Conservation (phyloP, 2,888 invertebrate species). For the Apodemia duryi region DNA sequence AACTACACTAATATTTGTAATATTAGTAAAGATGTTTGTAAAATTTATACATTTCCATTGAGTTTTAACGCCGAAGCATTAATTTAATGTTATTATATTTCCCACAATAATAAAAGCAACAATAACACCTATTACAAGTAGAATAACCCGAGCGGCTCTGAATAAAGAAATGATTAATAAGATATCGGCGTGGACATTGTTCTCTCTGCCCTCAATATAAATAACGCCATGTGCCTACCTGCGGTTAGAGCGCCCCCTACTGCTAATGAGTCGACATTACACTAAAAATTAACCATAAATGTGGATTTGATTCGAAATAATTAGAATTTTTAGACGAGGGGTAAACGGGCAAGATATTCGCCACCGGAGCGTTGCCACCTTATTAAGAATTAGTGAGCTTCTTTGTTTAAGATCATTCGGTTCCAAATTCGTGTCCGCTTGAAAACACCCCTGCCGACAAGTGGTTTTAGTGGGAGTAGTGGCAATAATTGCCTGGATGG, state of each 20-base stretch:
- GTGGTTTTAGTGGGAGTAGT: too few relatives aligned
- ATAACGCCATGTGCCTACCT: constrained; percentile 55
- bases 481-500: too few relatives aligned
- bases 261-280: constrained; percentile 58
- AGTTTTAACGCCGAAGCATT: neutral
- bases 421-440: too few relatives aligned
- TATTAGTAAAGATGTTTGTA: too few relatives aligned
- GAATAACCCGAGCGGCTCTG: constrained; percentile 46
- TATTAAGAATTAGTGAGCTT: too few relatives aligned
- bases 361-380: too few relatives aligned
- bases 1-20: too few relatives aligned
- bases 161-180: constrained; percentile 66
- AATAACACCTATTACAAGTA: constrained; percentile 21
- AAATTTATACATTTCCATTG: neutral
- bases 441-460: too few relatives aligned
- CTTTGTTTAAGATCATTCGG: too few relatives aligned
- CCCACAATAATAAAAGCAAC: constrained; percentile 2
- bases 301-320: constrained; percentile 18
- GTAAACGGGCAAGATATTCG: too few relatives aligned
- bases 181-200: constrained; percentile 54
- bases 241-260: constrained; percentile 49
- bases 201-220: constrained; percentile 55
- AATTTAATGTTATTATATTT: neutral
- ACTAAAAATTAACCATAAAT: constrained; percentile 30
- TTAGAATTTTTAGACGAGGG: constrained; percentile 13